These are phyloP conservation scores for Sylvilagus bachmani DNA, from an alignment of 2,113 vertebrate species.

Conservation along the genomic window DNA sequence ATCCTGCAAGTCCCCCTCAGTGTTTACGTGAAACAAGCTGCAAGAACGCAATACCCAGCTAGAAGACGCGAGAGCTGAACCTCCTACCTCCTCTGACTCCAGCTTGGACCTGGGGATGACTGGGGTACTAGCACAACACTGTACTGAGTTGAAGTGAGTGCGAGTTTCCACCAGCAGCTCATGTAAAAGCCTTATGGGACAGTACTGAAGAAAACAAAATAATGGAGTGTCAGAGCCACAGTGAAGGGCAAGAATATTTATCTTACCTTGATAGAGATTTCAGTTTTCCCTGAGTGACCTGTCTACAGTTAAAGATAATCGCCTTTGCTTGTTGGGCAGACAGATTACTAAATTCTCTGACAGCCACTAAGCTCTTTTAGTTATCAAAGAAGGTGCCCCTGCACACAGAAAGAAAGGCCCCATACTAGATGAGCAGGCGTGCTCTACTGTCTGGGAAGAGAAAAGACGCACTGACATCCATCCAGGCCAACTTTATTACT, in stretches of 20 bases:
- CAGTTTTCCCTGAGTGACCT: constrained; percentile 32
- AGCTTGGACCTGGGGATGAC: not conserved
- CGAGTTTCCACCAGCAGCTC: not conserved
- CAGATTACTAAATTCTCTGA: constrained; percentile 63
- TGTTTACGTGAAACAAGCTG: not conserved
- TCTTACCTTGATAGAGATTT: constrained; percentile 38
- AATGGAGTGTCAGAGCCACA: not conserved
- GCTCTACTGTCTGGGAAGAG: not conserved
- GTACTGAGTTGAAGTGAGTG: not conserved
- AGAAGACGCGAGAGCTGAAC: not conserved
- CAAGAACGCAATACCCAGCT: not conserved
- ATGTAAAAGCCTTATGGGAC: not conserved
- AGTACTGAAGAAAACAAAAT: constrained; percentile 41
- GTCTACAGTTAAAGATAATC: constrained; percentile 55
- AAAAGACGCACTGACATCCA: not conserved
- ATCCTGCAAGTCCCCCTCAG: not conserved
- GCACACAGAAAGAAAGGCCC: constrained; percentile 52
- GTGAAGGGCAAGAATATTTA: constrained; percentile 14
- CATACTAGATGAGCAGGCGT: not conserved
- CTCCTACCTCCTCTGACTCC: not conserved
- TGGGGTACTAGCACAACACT: not conserved
- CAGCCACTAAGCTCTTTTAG: constrained; percentile 52
- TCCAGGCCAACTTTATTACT: not conserved
- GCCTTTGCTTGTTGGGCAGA: constrained; percentile 39
- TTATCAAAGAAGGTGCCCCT: constrained; percentile 39